Evolutionary conservation across 2,797 vertebrate genomes (phyloP).

Genomic region (Channallabes apus): DNA sequence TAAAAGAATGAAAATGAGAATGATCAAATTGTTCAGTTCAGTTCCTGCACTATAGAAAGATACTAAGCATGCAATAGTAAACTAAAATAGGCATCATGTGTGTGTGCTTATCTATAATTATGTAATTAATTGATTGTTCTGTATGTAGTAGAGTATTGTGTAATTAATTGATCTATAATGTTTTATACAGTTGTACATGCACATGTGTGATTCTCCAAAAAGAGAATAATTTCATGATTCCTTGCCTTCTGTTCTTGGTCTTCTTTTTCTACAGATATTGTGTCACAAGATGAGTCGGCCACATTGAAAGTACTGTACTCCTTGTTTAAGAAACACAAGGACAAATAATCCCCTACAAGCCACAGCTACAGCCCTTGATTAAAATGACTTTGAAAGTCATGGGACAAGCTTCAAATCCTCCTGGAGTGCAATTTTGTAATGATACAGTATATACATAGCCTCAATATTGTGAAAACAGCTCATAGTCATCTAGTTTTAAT

Average conservation of each 20-base stretch:
- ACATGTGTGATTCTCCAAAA: not conserved
- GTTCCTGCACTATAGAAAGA: not conserved
- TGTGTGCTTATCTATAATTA: not conserved
- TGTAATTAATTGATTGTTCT: slow-evolving; percentile 4
- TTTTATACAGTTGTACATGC: not conserved
- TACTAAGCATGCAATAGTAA: not conserved
- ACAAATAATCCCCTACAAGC: slow-evolving; percentile 34
- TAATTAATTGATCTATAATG: not conserved
- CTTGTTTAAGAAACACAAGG: slow-evolving; percentile 82
- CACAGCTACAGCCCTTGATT: slow-evolving; percentile 11
- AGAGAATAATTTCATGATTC: slow-evolving; percentile 26
- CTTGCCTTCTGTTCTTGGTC: not conserved
- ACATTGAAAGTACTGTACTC: slow-evolving; percentile 83
- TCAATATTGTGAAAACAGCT: slow-evolving; percentile 20
- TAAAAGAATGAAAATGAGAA: not conserved
- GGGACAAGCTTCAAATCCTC: not conserved
- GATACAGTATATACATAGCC: not conserved
- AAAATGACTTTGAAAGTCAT: slow-evolving; percentile 24
- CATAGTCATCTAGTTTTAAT: slow-evolving; percentile 24
- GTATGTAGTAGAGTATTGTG: not conserved
- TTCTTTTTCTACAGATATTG: slow-evolving; percentile 77
- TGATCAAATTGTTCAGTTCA: not conserved
- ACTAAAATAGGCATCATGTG: not conserved
- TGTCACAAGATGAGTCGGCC: slow-evolving; percentile 77
- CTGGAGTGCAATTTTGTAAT: not conserved